Evolutionary conservation across 2,888 invertebrate genomes (phyloP).

Genomic region (Drosophila falleni): DNA sequence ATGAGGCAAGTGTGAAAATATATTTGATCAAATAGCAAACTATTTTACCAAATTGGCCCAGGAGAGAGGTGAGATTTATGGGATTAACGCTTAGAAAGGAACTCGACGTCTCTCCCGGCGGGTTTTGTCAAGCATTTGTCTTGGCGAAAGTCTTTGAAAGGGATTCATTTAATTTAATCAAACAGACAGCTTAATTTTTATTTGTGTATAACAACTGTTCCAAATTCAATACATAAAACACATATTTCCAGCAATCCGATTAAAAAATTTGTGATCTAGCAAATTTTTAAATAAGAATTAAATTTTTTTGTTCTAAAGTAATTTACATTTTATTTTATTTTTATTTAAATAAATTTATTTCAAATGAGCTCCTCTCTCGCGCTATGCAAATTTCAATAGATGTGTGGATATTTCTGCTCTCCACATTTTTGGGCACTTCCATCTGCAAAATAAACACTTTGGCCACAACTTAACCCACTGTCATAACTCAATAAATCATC

Average conservation of each 20-base stretch:
- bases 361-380: neutral
- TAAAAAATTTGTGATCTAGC: too few species aligned
- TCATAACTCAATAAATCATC: conserved; percentile 78
- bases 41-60: conserved; percentile 55
- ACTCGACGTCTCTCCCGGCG: conserved; percentile 22
- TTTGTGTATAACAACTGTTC: neutral
- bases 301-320: too few species aligned
- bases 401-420: conserved; percentile 33
- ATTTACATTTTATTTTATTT: too few species aligned
- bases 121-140: conserved; percentile 32
- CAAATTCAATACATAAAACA: too few species aligned
- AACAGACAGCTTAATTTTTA: neutral
- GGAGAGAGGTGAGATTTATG: conserved; percentile 67
- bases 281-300: too few species aligned
- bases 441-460: conserved; percentile 68
- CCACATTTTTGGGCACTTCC: conserved; percentile 43
- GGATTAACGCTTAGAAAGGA: conserved; percentile 65
- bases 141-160: conserved; percentile 42
- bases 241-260: too few species aligned
- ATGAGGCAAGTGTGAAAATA: conserved; percentile 82
- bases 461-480: conserved; percentile 73
- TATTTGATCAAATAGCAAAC: conserved; percentile 76
- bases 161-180: neutral
- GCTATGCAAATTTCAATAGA: conserved; percentile 20
- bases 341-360: neutral